phyloP scores from a whole-genome alignment of 2,888 invertebrate species.

The Dorcus hopei region DNA sequence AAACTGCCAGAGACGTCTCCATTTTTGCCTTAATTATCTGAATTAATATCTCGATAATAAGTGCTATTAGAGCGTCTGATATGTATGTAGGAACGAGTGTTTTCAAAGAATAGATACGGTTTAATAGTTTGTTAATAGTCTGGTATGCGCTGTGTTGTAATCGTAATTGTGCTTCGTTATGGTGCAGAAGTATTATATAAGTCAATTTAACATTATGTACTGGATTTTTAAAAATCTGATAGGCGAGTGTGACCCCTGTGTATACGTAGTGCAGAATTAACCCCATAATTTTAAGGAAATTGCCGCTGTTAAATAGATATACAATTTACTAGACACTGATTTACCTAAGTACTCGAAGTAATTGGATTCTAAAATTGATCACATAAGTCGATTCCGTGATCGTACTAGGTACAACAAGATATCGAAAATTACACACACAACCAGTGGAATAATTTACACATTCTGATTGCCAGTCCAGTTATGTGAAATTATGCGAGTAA shows the following conservation, averaged over 20 bases:
- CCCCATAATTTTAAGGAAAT: slow-evolving; percentile 17
- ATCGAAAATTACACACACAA: slow-evolving; percentile 43
- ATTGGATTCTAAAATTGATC: slow-evolving; percentile 41
- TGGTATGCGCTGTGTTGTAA: no score
- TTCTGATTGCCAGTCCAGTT: slow-evolving; percentile 47
- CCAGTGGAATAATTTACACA: slow-evolving; percentile 46
- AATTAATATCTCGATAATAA: no score
- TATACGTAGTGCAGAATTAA: slow-evolving; percentile 6
- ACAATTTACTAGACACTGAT: slow-evolving; percentile 21
- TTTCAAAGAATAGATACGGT: no score
- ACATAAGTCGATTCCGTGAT: slow-evolving; percentile 41
- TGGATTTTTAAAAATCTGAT: background rate
- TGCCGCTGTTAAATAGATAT: slow-evolving; percentile 21
- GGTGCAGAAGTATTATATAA: no score
- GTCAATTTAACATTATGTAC: no score
- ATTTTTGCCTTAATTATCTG: no score
- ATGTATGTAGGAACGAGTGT: no score
- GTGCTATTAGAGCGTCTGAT: no score
- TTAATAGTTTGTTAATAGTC: no score
- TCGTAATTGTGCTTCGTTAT: no score
- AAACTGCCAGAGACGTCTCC: no score
- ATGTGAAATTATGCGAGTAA: slow-evolving; percentile 48
- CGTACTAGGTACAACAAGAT: slow-evolving; percentile 42
- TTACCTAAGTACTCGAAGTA: slow-evolving; percentile 25
- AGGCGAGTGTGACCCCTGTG: background rate